Conservation (phyloP, 2,888 invertebrate species). For the Pseudococcus jackbeardsleyi region DNA sequence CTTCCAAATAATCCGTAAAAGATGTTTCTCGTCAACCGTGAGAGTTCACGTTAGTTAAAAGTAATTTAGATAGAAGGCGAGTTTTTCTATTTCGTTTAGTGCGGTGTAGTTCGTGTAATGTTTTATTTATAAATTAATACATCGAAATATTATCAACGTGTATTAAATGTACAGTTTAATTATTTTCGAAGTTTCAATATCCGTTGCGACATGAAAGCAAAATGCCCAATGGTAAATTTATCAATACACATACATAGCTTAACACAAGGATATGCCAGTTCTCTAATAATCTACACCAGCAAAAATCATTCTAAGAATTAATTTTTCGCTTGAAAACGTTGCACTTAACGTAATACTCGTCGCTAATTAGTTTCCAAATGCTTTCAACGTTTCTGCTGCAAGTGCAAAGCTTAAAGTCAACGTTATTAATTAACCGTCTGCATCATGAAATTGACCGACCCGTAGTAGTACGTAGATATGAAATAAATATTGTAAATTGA, state of each 20-base stretch:
- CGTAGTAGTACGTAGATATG: conserved; percentile 11
- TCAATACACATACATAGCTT: conserved; percentile 32
- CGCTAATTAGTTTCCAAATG: not conserved
- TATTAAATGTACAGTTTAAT: conserved; percentile 30
- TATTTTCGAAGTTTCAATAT: not conserved
- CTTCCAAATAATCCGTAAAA: not conserved
- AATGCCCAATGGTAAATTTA: conserved; percentile 63
- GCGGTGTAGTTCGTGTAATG: conserved; percentile 56
- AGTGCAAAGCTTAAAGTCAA: conserved; percentile 20
- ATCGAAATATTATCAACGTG: conserved; percentile 22
- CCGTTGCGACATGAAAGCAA: conserved; percentile 56
- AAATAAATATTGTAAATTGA: conserved; percentile 40
- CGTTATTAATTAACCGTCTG: conserved; percentile 36
- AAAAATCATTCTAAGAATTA: conserved; percentile 12
- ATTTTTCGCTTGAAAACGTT: conserved; percentile 4
- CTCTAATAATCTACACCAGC: conserved; percentile 27
- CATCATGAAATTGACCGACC: conserved; percentile 44
- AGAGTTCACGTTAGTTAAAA: conserved; percentile 62
- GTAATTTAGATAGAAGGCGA: conserved; percentile 52
- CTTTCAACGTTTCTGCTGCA: not conserved
- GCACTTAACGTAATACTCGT: conserved; percentile 13
- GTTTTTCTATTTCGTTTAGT: conserved; percentile 63
- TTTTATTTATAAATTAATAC: conserved; percentile 38
- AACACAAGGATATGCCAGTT: conserved; percentile 60
- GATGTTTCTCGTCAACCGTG: conserved; percentile 57